Percentiles rank a stretch among this genome's conserved stretches.
phyloP scores from a whole-genome alignment of 2,113 vertebrate genomes.

The Laterallus jamaicensis region DNA sequence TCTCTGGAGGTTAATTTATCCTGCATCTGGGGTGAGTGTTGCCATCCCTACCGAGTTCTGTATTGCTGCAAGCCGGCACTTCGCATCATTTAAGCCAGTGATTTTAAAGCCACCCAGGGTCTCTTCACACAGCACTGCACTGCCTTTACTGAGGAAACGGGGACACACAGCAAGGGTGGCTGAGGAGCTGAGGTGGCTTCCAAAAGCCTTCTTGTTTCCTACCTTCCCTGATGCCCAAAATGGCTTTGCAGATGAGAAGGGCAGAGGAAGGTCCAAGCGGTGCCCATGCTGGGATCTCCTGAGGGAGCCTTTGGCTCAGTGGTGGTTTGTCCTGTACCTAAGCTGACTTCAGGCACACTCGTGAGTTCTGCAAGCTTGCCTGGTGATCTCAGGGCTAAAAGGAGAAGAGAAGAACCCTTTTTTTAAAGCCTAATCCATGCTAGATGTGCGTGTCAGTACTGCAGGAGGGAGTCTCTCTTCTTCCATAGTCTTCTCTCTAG shows the following conservation, averaged over 20 bases:
- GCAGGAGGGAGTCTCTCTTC: background rate
- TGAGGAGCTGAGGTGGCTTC: background rate
- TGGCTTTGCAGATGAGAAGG: background rate
- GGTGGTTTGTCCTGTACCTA: background rate
- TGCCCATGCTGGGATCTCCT: background rate
- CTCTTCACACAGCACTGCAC: background rate
- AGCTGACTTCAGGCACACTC: background rate
- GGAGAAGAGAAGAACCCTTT: background rate
- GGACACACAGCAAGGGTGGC: accelerated
- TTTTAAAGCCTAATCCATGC: background rate
- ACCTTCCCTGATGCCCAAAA: background rate
- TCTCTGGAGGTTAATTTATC: conserved; percentile 36
- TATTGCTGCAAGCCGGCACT: background rate
- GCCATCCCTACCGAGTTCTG: background rate
- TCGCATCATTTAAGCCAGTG: background rate
- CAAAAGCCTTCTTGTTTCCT: background rate
- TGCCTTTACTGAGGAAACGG: background rate
- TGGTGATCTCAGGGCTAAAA: background rate
- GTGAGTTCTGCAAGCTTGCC: background rate
- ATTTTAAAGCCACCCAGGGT: background rate
- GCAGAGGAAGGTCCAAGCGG: background rate
- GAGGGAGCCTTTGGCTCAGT: background rate
- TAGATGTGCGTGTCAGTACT: background rate
- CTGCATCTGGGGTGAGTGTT: background rate
- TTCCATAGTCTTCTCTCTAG: background rate